phyloP scores from a whole-genome alignment of 2,888 invertebrate genomes.

The Melieria omissa region DNA sequence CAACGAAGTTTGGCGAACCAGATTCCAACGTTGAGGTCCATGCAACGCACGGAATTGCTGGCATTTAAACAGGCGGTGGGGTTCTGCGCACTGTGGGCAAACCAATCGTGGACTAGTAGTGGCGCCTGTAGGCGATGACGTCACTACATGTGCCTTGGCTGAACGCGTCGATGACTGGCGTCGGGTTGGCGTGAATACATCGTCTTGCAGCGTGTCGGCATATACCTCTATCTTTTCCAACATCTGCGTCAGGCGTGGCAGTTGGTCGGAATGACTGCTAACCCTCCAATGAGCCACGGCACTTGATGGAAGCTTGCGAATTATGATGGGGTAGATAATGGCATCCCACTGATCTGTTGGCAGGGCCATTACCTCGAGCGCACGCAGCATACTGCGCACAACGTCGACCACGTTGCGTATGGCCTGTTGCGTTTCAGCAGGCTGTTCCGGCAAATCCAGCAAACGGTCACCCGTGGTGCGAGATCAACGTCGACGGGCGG shows the following conservation, averaged over 20 bases:
- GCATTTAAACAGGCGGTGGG: conserved; percentile 5
- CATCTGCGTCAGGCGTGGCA: background rate
- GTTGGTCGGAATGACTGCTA: conserved; percentile 1
- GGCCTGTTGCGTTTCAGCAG: background rate
- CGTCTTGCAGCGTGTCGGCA: background rate
- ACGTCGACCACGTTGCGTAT: background rate
- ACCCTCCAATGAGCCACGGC: conserved; percentile 4
- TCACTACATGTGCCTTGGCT: too few relatives aligned
- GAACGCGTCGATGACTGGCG: too few relatives aligned
- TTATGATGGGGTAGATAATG: background rate
- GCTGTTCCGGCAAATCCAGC: conserved; percentile 8
- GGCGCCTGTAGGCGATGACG: background rate
- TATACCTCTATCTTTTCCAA: background rate
- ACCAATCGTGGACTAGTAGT: background rate
- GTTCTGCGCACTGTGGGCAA: background rate
- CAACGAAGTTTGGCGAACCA: background rate
- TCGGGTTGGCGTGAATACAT: too few relatives aligned
- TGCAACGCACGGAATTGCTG: background rate
- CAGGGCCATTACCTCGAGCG: conserved; percentile 5
- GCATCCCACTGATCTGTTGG: background rate
- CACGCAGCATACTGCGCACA: conserved; percentile 11
- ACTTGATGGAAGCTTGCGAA: background rate
- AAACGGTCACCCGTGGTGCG: background rate
- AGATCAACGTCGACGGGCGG: too few relatives aligned
- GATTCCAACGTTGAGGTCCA: background rate